Conservation (phyloP, 2,113 vertebrate species). For the Todiramphus chloris region DNA sequence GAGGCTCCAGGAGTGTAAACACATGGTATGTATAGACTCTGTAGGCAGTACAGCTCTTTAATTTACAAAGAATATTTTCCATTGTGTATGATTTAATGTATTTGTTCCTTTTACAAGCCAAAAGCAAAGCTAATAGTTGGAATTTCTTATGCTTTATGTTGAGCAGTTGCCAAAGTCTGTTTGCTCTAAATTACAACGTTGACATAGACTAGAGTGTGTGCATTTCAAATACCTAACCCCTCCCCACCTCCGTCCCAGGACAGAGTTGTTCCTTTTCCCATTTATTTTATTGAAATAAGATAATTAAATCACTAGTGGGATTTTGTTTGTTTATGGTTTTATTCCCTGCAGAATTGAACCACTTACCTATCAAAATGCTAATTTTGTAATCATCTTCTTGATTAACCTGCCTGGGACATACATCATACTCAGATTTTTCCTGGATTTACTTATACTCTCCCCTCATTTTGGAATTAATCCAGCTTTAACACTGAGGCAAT, state of each 20-base stretch:
- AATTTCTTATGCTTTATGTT: background rate
- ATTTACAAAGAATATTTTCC: background rate
- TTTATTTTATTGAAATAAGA: background rate
- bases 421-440: background rate
- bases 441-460: background rate
- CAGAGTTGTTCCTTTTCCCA: background rate
- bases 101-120: background rate
- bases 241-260: background rate
- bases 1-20: background rate
- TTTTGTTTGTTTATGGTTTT: background rate
- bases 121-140: background rate
- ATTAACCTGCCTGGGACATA: background rate
- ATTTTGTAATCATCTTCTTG: background rate
- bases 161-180: background rate
- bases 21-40: background rate
- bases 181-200: background rate
- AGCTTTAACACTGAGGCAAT: background rate
- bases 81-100: background rate
- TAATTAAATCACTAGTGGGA: background rate
- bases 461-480: background rate
- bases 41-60: background rate
- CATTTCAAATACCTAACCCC: background rate
- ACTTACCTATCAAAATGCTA: background rate
- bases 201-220: background rate
- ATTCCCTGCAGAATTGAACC: background rate